Percentiles rank a stretch among this genome's conserved stretches.
These are phyloP conservation scores for Acanthurus lineatus DNA, from an alignment of 2,797 vertebrate genomes.

Conservation along the genomic window DNA sequence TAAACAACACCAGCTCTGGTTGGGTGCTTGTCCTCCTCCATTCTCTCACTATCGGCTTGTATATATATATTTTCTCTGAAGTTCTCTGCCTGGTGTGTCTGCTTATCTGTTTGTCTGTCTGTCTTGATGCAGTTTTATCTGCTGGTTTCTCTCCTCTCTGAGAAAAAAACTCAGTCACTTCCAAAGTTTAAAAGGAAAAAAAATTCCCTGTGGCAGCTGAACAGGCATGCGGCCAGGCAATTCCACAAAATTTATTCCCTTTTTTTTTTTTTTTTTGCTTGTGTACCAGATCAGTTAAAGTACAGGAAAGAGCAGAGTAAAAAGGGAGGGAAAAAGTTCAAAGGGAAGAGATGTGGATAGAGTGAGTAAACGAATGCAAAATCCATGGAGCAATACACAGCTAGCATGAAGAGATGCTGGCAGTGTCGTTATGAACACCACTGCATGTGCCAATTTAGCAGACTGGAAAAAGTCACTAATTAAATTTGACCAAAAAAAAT, in stretches of 20 bases:
- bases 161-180: slow-evolving; percentile 22
- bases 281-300: slow-evolving; percentile 13
- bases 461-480: no score
- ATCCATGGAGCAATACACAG: no score
- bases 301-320: background rate
- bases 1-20: slow-evolving; percentile 58
- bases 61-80: slow-evolving; percentile 16
- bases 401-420: background rate
- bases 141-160: slow-evolving; percentile 13
- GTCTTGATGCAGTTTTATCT: slow-evolving; percentile 42
- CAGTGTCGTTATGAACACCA: background rate
- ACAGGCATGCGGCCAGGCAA: slow-evolving; percentile 18
- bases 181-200: slow-evolving; percentile 27
- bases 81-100: no score
- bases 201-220: background rate
- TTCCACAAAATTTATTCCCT: slow-evolving; percentile 4
- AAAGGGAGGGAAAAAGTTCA: background rate
- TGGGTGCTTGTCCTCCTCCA: slow-evolving; percentile 58
- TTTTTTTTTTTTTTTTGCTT: background rate
- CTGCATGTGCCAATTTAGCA: background rate
- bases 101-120: slow-evolving; percentile 27
- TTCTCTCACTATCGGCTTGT: slow-evolving; percentile 48
- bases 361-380: no score
- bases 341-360: background rate
- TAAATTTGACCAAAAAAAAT: no score